Evolutionary conservation across 2,797 vertebrate genomes (phyloP), one percentile per base, ranked within the genome.

Genomic region (Xerus rutilus): DNA sequence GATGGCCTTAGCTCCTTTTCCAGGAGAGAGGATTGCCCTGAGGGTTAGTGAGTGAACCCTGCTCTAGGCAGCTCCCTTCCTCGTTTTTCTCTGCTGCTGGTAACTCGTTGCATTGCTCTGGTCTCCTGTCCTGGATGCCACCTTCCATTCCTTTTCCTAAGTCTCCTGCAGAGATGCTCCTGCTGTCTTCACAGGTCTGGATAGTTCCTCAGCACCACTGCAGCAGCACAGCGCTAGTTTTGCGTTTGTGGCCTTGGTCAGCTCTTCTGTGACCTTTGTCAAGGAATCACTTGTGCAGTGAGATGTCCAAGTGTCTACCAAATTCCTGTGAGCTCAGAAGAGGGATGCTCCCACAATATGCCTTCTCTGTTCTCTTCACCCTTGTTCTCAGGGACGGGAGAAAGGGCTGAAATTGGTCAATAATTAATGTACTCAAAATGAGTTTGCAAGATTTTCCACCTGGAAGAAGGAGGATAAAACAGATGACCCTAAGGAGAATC

Each of bases 151-250:
- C 35, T 12, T 32, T 15, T 23, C 5, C 4, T 70, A 7, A 25
- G 1, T 11, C 15, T 14, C 69, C 47, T 20, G 2, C 14, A 15
- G 62, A 21, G 8, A 12, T 52, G 30, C 14, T 7, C 23, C n/a
- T 83, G 25, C 64, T 43, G 0, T 49, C 43, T 13, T 35, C 13
- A 10, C 0, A 2, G 47, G 21, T 20, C n/a, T n/a, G 65, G 32
- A n/a, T 4, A 1, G 0, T 15, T 87, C 3, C 18, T 20, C 8
- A n/a, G 1, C 0, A 23, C 28, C 3, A 1, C 35, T 13, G 14
- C 4, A 0, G 7, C 17, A 35, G 39, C 10, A 18, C 20, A 7
- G 0, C 0, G 2, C 3, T 14, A 28, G 35, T n/a, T 79, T 35
- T 1, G 54, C 1, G 6, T 28, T 0, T 0, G 8, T 2, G n/a